phyloP scores from a whole-genome alignment of 2,113 vertebrate species.

The Poeciliopsis retropinna region DNA sequence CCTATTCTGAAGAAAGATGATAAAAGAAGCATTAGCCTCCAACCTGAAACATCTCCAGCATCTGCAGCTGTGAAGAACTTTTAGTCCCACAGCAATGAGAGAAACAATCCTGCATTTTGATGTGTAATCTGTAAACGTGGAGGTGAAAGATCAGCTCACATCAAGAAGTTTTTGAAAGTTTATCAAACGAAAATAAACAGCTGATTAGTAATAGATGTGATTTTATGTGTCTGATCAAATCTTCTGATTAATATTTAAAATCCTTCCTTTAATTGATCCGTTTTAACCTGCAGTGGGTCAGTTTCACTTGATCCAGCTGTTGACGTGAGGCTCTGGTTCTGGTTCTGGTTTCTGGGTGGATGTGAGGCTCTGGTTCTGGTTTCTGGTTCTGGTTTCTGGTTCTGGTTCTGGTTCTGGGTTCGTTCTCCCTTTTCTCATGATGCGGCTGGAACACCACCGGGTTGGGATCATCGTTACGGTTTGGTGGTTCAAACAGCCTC shows the following conservation, averaged over 20 bases:
- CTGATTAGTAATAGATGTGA: neutral
- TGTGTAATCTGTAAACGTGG: too few species aligned
- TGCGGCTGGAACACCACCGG: neutral
- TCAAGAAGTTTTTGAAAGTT: neutral
- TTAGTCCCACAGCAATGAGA: neutral
- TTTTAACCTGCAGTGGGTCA: neutral
- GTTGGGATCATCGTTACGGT: slow-evolving; percentile 6
- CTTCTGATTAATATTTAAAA: too few species aligned
- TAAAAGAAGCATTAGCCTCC: neutral
- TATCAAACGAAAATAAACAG: too few species aligned
- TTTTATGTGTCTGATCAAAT: too few species aligned
- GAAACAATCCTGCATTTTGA: too few species aligned
- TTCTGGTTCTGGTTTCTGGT: neutral
- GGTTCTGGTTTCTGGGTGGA: neutral
- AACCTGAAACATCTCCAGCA: neutral
- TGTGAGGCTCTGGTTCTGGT: slow-evolving; percentile 17
- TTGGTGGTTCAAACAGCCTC: slow-evolving; percentile 21
- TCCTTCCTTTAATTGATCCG: too few species aligned
- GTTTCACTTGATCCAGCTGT: neutral
- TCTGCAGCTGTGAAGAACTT: neutral
- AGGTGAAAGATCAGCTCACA: neutral
- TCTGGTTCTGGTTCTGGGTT: neutral
- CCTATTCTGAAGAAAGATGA: neutral
- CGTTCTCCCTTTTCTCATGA: neutral
- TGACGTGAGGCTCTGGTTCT: neutral